Evolutionary conservation across 2,888 invertebrate genomes (phyloP), one percentile per base, ranked within the genome.

Genomic region (Diadromus collaris): DNA sequence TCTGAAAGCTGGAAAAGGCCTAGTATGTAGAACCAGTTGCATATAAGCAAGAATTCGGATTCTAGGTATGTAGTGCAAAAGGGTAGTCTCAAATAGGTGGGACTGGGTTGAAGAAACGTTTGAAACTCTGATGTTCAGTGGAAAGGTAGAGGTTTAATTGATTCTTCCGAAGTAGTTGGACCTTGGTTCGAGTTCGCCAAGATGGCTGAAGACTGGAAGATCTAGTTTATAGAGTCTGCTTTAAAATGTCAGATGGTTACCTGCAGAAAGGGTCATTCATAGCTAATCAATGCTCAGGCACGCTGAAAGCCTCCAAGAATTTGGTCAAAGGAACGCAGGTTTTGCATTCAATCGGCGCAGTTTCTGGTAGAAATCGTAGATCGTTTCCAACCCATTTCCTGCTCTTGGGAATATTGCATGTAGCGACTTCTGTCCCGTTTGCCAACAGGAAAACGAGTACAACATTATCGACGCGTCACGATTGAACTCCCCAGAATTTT

Each of bases 31-130:
- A n/a, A 86, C 83, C 85, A 81, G 81, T 79, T 82, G 88, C 87
- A 88, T 87, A 86, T 86, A 86, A 86, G 86, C 82, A 84, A 80
- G 84, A 82, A 84, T 83, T 73, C 65, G 32, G 68, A 77, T 75
- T 73, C 73, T 72, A 69, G 61, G 46, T 63, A 56, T 78, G 74
- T 76, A 74, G 75, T 68, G 76, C 78, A 24, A 51, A 61, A 61
- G 51, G 10, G 27, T 32, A 64, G 21, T 64, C 29, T 41, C 19
- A 32, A 54, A 24, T 56, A 16, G 54, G n/a, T n/a, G n/a, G n/a
- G n/a, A n/a, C 16, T 24, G 51, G 24, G 24, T 51, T 4, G 51
- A 51, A 24, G 24, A 51, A 24, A 51, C 3, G 13, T 24, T 10
- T 21, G 24, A 51, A 2, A 10, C 51, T 51, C 24, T 13, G 6